Evolutionary conservation across 2,888 invertebrate genomes (phyloP).

Genomic region (Lithophane ornitopus): DNA sequence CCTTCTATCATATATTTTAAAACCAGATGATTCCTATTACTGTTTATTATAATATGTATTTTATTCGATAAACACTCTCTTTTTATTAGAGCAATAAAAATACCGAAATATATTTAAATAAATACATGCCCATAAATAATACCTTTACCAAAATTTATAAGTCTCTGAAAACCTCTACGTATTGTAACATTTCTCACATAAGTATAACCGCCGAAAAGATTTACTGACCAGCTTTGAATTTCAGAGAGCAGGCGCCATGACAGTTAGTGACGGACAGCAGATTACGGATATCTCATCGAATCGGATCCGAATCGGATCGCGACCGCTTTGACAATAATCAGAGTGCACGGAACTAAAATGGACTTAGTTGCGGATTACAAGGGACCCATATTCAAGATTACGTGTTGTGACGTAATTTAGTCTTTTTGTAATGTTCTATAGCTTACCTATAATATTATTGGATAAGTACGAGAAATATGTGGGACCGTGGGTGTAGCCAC

Average conservation of each 20-base stretch:
- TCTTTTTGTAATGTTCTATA: slow-evolving; percentile 3
- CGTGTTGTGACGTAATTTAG: slow-evolving; percentile 24
- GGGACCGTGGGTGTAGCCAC: no score
- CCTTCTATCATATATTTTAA: background rate
- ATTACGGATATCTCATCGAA: slow-evolving; percentile 61
- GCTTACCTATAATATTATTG: background rate
- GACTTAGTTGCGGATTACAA: slow-evolving; percentile 40
- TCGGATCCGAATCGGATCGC: slow-evolving; percentile 42
- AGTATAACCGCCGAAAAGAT: slow-evolving; percentile 6
- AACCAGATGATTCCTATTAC: background rate
- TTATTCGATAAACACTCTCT: background rate
- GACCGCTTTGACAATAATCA: slow-evolving; percentile 51
- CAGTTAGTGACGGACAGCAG: slow-evolving; percentile 54
- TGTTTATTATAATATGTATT: background rate
- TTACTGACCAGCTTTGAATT: slow-evolving; percentile 31
- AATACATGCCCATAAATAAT: background rate
- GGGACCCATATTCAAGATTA: slow-evolving; percentile 19
- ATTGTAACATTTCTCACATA: slow-evolving; percentile 22
- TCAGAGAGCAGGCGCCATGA: slow-evolving; percentile 34
- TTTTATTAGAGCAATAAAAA: background rate
- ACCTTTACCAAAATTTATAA: background rate
- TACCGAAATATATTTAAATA: background rate
- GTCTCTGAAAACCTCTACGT: background rate
- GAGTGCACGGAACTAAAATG: slow-evolving; percentile 46
- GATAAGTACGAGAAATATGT: background rate